Conservation (phyloP, 2,888 invertebrate species). For the Eupithecia abbreviata region DNA sequence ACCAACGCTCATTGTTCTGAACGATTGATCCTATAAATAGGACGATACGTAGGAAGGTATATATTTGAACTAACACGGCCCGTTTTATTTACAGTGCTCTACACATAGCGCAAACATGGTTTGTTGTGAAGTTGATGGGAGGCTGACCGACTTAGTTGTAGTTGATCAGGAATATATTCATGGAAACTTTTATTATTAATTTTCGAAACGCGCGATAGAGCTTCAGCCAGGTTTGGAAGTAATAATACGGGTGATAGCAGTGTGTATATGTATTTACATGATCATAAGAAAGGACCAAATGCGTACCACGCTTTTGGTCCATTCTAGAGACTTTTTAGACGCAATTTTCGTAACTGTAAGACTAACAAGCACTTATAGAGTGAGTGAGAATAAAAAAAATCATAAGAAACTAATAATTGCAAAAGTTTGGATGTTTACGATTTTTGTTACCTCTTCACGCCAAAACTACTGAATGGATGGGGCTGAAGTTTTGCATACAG, state of each 20-base stretch:
- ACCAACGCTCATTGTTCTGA: background rate
- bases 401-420: too few species aligned
- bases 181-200: background rate
- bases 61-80: conserved; percentile 13
- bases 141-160: background rate
- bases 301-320: too few species aligned
- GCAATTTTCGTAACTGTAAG: too few species aligned
- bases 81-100: conserved; percentile 23
- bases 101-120: conserved; percentile 15
- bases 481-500: too few species aligned
- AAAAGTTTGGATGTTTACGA: too few species aligned
- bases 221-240: background rate
- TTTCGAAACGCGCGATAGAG: background rate
- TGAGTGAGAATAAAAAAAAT: too few species aligned
- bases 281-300: too few species aligned
- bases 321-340: too few species aligned
- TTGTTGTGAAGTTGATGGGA: conserved; percentile 29
- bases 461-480: too few species aligned
- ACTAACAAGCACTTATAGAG: too few species aligned
- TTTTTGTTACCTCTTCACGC: too few species aligned
- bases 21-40: background rate
- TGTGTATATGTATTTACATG: background rate
- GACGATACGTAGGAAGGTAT: background rate
- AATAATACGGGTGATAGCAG: background rate
- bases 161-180: background rate